These are phyloP conservation scores for Acleris emargana DNA, from an alignment of 2,888 invertebrate genomes.

Conservation along the genomic window DNA sequence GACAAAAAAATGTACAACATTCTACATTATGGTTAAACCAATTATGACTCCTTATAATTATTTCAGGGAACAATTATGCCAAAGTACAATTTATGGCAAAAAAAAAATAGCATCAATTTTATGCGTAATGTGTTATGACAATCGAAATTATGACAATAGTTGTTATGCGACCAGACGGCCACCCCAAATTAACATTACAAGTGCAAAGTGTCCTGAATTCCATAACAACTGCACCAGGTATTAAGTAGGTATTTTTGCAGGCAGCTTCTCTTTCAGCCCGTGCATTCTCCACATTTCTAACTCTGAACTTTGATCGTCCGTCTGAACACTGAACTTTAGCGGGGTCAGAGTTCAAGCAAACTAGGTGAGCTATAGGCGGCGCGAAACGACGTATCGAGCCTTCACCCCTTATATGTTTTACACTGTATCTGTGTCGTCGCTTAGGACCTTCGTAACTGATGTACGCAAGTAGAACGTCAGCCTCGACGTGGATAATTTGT, in stretches of 20 bases:
- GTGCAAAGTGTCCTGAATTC: no score
- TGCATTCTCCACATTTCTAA: conserved; percentile 26
- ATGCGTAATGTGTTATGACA: no score
- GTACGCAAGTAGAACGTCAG: conserved; percentile 39
- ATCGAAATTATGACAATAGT: no score
- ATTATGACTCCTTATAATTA: no score
- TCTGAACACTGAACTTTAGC: conserved; percentile 34
- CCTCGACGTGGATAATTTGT: conserved; percentile 52
- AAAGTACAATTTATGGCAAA: no score
- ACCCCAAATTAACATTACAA: no score
- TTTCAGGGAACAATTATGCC: no score
- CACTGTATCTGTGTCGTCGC: background rate
- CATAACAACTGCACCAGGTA: no score
- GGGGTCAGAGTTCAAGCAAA: conserved; percentile 34
- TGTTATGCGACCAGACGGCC: no score
- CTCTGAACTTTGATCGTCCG: conserved; percentile 28
- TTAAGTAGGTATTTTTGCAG: background rate
- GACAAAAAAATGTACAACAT: no score
- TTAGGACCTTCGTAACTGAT: conserved; percentile 1
- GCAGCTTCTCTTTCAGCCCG: background rate
- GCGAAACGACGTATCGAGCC: conserved; percentile 18
- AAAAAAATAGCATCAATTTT: no score
- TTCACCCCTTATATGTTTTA: background rate
- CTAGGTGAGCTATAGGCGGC: conserved; percentile 26
- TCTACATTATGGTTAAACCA: no score